Base-by-base conservation (phyloP, 1,140 invertebrate genomes). In the Mya arenaria region DNA sequence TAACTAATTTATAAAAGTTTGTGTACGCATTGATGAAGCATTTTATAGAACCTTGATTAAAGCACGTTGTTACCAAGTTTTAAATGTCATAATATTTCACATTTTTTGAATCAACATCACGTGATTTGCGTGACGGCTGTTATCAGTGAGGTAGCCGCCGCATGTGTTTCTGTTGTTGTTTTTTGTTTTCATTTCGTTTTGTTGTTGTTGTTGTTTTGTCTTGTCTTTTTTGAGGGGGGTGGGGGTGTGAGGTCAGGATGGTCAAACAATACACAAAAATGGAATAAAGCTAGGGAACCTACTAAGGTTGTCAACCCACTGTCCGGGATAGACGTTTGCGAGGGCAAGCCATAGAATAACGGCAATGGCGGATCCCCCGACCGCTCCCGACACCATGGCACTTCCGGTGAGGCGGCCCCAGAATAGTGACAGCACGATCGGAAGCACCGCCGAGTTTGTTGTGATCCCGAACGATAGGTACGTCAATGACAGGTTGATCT, bases 401-500 rank as follows among this genome's bases (percentile, higher is more conserved):
- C 65, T 37, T 13, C 89, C 83, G 1, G 88, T 93, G 23, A 93
- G 80, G 52, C 90, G 84, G 30, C 88, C 84, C 93, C 93, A 93
- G 84, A 88, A 90, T 82, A 93, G 90, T 58, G 88, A 84, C 19
- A 93, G 74, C 2, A 85, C 66, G 48, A 93, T 92, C 1, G 93
- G 93, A 25, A 93, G 69, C 3, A 93, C 93, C 3, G 92, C 91
- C 19, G 92, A 91, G 8, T 92, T 91, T 44, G 93, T 90, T 37
- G 93, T 75, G 62, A 93, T 86, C 2, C 93, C 93, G 89, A 92
- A 93, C 72, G 93, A 92, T 17, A 88, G 82, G 77, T 93, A 93
- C 3, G 92, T 79, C 92, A 92, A 93, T 17, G 86, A 84, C 13
- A 93, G 80, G 52, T 87, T 92, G 4, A 92, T 65, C 87, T 92